A percentile compares a stretch with the other conserved stretches of the same genome.
phyloP scores from a whole-genome alignment of 2,113 vertebrate genomes.

The Labrus mixtus region DNA sequence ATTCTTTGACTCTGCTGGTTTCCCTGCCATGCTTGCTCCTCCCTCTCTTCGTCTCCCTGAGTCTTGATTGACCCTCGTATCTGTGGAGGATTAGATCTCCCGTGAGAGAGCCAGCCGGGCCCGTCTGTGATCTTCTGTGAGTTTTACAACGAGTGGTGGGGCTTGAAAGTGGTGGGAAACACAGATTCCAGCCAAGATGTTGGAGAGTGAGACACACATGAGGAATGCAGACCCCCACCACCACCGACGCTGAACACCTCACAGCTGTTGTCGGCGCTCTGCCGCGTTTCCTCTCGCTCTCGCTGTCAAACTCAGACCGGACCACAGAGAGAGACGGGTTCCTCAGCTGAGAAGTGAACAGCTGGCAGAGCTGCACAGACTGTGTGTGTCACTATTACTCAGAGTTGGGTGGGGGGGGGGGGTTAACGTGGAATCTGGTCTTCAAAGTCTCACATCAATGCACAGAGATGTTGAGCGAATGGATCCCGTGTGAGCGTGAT shows the following conservation, averaged over 20 bases:
- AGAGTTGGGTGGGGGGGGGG: too few relatives aligned
- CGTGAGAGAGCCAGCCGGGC: slow-evolving; percentile 78
- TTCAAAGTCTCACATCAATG: slow-evolving; percentile 11
- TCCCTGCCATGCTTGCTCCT: slow-evolving; percentile 20
- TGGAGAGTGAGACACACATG: slow-evolving; percentile 86
- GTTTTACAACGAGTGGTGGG: slow-evolving; percentile 86
- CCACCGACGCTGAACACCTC: slow-evolving; percentile 56
- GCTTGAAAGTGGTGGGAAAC: slow-evolving; percentile 91
- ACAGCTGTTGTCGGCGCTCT: slow-evolving; percentile 89
- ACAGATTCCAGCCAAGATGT: slow-evolving; percentile 84
- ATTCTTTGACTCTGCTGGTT: not conserved
- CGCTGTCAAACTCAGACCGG: slow-evolving; percentile 58
- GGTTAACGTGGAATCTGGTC: not conserved
- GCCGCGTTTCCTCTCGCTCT: slow-evolving; percentile 66
- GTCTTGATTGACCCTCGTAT: slow-evolving; percentile 79
- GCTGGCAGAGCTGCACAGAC: slow-evolving; percentile 28
- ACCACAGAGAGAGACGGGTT: not conserved
- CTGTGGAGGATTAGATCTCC: slow-evolving; percentile 75
- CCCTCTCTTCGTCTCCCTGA: slow-evolving; percentile 22
- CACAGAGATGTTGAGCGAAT: not conserved
- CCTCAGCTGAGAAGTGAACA: slow-evolving; percentile 46
- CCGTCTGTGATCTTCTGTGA: slow-evolving; percentile 84
- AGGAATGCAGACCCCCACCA: slow-evolving; percentile 85
- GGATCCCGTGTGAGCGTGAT: not conserved
- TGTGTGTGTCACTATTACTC: slow-evolving; percentile 12